A percentile compares a stretch with the other conserved stretches of the same genome.
These are phyloP conservation scores for Edolisoma coerulescens DNA, from an alignment of 2,113 vertebrate species.

Conservation along the genomic window DNA sequence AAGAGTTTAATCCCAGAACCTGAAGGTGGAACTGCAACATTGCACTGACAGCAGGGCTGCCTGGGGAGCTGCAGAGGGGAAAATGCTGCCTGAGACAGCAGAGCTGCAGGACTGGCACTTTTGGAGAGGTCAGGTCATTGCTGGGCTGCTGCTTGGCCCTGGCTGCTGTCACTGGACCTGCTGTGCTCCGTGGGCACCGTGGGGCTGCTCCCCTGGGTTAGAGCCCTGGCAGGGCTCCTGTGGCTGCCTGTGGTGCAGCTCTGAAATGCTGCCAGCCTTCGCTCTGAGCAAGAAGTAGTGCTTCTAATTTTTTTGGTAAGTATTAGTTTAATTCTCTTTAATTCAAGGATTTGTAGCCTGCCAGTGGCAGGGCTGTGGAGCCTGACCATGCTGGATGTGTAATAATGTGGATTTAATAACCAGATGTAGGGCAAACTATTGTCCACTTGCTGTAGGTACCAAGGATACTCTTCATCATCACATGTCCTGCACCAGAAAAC, in stretches of 20 bases:
- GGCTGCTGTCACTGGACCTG: neutral
- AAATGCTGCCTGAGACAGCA: neutral
- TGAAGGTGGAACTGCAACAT: neutral
- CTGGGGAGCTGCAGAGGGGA: neutral
- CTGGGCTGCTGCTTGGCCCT: neutral
- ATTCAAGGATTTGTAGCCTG: neutral
- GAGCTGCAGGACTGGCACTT: neutral
- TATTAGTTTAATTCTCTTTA: neutral
- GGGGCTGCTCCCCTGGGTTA: neutral
- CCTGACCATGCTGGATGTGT: neutral
- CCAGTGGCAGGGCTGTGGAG: neutral
- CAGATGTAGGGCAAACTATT: neutral
- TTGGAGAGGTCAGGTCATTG: neutral
- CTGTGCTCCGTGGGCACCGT: neutral
- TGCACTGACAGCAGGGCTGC: rapidly evolving
- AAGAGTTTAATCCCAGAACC: neutral
- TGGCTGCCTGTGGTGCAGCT: rapidly evolving
- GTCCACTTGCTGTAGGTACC: neutral
- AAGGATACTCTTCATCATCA: neutral
- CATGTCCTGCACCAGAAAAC: neutral
- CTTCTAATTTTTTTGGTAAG: neutral
- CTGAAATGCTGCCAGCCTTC: neutral
- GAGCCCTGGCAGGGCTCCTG: neutral
- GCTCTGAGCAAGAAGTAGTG: neutral
- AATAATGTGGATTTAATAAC: neutral